phyloP scores from a whole-genome alignment of 2,888 invertebrate species.

The Melanotus villosus region DNA sequence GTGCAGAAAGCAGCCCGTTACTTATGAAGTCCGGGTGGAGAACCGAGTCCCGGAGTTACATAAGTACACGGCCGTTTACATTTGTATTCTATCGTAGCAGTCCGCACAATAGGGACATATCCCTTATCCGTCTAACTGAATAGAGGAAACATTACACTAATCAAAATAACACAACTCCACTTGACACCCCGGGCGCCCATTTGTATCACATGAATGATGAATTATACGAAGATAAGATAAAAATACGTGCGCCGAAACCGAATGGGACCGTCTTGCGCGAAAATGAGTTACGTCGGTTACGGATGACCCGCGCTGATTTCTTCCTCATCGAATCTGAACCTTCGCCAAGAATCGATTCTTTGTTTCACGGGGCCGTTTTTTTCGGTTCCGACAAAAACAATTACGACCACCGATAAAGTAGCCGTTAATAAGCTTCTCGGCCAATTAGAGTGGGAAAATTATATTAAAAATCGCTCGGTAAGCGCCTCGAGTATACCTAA shows the following conservation, averaged over 20 bases:
- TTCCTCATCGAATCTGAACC: conserved; percentile 51
- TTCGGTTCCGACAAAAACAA: conserved; percentile 10
- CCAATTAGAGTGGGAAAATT: conserved; percentile 6
- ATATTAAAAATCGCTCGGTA: conserved; percentile 17
- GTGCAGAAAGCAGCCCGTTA: conserved; percentile 37
- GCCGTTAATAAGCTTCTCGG: conserved; percentile 7
- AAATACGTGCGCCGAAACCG: conserved; percentile 63
- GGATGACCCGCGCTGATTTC: conserved; percentile 51
- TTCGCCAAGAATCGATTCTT: conserved; percentile 44
- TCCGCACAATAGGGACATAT: conserved; percentile 60
- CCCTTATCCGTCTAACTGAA: conserved; percentile 62
- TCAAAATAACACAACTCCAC: conserved; percentile 63
- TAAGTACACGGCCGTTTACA: conserved; percentile 52
- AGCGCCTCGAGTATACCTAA: neutral
- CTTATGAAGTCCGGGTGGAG: conserved; percentile 33
- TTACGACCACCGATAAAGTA: conserved; percentile 6
- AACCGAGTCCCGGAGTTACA: conserved; percentile 22
- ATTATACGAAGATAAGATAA: conserved; percentile 64
- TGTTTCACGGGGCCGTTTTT: neutral
- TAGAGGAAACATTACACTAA: conserved; percentile 64
- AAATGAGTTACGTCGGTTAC: conserved; percentile 49
- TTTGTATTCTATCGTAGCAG: conserved; percentile 61
- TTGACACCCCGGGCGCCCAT: conserved; percentile 61
- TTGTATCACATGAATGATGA: conserved; percentile 64
- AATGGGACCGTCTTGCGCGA: conserved; percentile 54